Evolutionary conservation across 2,113 vertebrate species (phyloP).

Genomic region (Protobothrops flavoviridis): DNA sequence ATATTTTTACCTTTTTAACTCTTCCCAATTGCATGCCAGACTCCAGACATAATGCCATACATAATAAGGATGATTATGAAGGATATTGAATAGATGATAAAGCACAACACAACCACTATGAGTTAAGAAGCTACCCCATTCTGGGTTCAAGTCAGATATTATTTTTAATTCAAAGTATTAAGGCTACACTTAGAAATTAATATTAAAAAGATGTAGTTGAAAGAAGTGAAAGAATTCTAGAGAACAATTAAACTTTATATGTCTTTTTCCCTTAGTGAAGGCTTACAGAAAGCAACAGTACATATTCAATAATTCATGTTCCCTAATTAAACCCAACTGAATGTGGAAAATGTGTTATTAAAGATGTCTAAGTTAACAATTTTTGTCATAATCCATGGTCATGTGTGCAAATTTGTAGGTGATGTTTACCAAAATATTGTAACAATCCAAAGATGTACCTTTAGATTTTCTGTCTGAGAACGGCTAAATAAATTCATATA

Average conservation of each 20-base stretch:
- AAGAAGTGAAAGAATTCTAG: slow-evolving; percentile 4
- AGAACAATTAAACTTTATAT: slow-evolving; percentile 28
- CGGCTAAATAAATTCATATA: slow-evolving; percentile 31
- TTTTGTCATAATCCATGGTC: slow-evolving; percentile 32
- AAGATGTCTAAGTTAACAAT: slow-evolving; percentile 45
- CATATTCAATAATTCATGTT: slow-evolving; percentile 60
- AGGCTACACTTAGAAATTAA: slow-evolving; percentile 44
- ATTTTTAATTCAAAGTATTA: background rate
- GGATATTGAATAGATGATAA: background rate
- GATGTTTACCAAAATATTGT: slow-evolving; percentile 15
- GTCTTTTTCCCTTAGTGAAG: slow-evolving; percentile 46
- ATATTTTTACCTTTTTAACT: background rate
- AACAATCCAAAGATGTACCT: background rate
- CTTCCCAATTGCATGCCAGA: background rate
- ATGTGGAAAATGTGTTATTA: slow-evolving; percentile 46
- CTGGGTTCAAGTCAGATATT: background rate
- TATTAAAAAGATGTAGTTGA: slow-evolving; percentile 37
- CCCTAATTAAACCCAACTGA: slow-evolving; percentile 64
- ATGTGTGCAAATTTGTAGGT: background rate
- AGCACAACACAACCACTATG: background rate
- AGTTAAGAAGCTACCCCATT: background rate
- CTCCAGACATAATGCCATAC: background rate
- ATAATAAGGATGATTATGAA: background rate
- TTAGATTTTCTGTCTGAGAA: background rate
- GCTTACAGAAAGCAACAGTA: slow-evolving; percentile 35